Evolutionary conservation across 2,888 invertebrate genomes (phyloP).

Genomic region (Coleophora deauratella): DNA sequence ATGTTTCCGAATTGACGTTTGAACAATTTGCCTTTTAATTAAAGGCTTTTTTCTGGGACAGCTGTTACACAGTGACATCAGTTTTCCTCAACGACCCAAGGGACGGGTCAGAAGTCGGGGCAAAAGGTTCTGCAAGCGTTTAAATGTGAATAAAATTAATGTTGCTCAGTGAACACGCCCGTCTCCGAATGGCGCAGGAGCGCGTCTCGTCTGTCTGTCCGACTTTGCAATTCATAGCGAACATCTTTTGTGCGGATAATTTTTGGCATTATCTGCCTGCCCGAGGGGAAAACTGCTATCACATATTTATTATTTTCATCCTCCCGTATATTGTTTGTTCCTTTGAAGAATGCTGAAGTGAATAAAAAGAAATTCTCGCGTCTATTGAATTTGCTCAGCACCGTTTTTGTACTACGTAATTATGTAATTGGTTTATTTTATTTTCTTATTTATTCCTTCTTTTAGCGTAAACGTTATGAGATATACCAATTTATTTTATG

Average conservation of each 20-base stretch:
- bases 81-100: constrained; percentile 34
- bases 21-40: constrained; percentile 53
- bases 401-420: not conserved
- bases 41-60: constrained; percentile 41
- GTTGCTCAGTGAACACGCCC: constrained; percentile 24
- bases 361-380: not conserved
- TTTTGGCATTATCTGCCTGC: not conserved
- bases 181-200: too few species aligned
- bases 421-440: too few species aligned
- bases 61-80: constrained; percentile 29
- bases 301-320: constrained; percentile 3
- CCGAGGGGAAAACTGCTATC: too few species aligned
- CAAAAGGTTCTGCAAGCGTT: constrained; percentile 3
- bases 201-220: too few species aligned
- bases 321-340: not conserved
- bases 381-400: not conserved
- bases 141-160: constrained; percentile 36
- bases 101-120: constrained; percentile 14
- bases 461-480: too few species aligned
- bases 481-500: too few species aligned
- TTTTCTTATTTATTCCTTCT: too few species aligned
- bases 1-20: constrained; percentile 2
- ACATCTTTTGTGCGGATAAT: constrained; percentile 1
- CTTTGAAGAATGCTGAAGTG: not conserved
- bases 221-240: not conserved